Base-by-base conservation (phyloP, 2,797 vertebrate species). In the Phrynocephalus forsythii region DNA sequence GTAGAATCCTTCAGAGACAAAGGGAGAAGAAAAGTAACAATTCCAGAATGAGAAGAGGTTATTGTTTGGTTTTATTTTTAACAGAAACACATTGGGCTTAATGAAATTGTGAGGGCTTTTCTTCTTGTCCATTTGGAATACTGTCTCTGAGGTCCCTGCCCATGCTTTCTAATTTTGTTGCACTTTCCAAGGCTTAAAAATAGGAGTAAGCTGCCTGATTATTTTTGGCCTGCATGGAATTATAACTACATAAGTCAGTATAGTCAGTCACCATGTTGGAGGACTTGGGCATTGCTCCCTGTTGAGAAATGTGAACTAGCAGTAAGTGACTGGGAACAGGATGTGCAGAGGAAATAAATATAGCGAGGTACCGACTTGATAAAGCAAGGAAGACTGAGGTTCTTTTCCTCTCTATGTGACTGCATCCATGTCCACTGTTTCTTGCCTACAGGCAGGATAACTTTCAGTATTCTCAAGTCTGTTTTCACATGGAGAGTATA, bases 161-260 rank as follows among this genome's bases (percentile, higher is more conserved):
- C 38, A 66, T 48, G 83, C 26, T 52, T 86, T 67, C 60, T 77
- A 30, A 85, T 77, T 68, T 67, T 33, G 9, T 78, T 79, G 67
- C 77, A 68, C 33, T 69, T 79, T 56, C 30, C n/a, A 79, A 52
- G 50, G 66, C 66, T 69, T 79, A 79, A 86, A 75, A 4, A 56
- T 56, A 56, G 56, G 38, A 86, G 75, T 24, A 63, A 48, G 26
- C 38, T 68, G 26, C 52, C 26, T 22, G 38, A 15, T 11, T 56
- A 33, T 20, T 60, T 87, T 81, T 63, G 44, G 13, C 44, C 38
- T 66, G 72, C 60, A 67, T 73, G 30, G 26, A 80, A 80, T 86
- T 73, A n/a, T 16, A 75, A 6, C 52, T 28, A 20, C 33, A 22
- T 5, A 7, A 48, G 52, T n/a, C n/a, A 75, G 72, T 48, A 73